Evolutionary conservation across 2,113 vertebrate species (phyloP), one percentile per base, ranked within the genome.

Genomic region (Tringa solitaria): DNA sequence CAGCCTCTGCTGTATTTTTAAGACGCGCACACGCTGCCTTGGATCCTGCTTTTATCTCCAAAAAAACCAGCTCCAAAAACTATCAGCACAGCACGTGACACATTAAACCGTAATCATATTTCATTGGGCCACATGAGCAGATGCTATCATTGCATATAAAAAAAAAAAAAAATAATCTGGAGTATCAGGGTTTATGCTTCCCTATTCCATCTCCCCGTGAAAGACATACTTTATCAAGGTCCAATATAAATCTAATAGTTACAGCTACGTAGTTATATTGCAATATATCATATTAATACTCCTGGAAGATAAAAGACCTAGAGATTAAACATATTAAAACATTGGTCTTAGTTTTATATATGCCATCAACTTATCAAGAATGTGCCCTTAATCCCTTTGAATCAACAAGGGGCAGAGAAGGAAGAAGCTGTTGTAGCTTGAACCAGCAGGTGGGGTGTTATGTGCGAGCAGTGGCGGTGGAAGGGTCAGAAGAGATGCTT

Each of bases 391-490:
- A 60, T n/a, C 27, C 33, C 63, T 93, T n/a, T 28, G 54, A 63
- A 87, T 73, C 8, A 33, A 45, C 9, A 27, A 2, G 5, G 13
- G 8, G 8, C 12, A 80, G 17, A 76, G 30, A 76, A 77, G 26
- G 20, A 75, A 11, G 30, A 16, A 37, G 28, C 32, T 51, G 57
- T 67, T 33, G 32, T 2, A 53, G 6, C 13, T 35, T 39, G 27
- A 57, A 63, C 21, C 33, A 87, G 75, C 27, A 84, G 48, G n/a
- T 4, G 19, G 23, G 6, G 26, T 10, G 10, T 18, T 18, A 33
- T 2, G 6, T 7, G 22, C 1, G 1, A 27, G 48, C 9, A 65
- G 35, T 1, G 19, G 14, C 9, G 28, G 19, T 41, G 27, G 9
- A 26, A 13, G 16, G 30, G 16, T 30, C 64, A 67, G 9, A 76